A percentile compares a stretch with the other conserved stretches of the same genome.
These are phyloP conservation scores for Myotis planiceps DNA, from an alignment of 2,797 vertebrate genomes.

Conservation along the genomic window DNA sequence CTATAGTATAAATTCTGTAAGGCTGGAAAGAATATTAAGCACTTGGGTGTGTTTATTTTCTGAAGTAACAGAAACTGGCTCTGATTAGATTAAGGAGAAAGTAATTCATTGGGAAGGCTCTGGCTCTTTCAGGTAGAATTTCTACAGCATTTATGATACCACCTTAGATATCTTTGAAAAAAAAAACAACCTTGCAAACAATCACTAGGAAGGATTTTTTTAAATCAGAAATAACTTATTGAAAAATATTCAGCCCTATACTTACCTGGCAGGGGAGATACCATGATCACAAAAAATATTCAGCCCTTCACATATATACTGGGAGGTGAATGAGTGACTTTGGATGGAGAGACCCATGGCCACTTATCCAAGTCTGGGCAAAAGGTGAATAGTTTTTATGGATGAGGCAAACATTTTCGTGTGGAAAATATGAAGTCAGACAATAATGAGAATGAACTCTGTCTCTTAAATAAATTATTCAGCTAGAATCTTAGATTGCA, in stretches of 20 bases:
- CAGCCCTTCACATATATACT: background rate
- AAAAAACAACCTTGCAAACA: background rate
- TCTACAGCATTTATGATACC: background rate
- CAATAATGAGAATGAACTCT: background rate
- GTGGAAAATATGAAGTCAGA: constrained; percentile 1
- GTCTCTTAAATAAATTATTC: background rate
- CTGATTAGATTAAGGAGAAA: background rate
- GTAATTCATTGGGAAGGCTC: background rate
- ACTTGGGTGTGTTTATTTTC: background rate
- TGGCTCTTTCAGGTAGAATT: background rate
- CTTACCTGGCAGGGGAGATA: too few relatives aligned
- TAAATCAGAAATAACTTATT: background rate
- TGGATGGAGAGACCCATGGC: background rate
- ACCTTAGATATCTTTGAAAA: background rate
- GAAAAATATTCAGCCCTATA: background rate
- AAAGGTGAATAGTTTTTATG: background rate
- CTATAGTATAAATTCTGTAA: background rate
- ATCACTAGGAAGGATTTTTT: background rate
- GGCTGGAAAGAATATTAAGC: background rate
- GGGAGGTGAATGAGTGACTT: background rate
- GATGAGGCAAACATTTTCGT: background rate
- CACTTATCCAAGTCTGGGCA: background rate
- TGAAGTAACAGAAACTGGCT: background rate
- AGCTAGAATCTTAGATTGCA: background rate
- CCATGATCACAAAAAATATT: background rate